Evolutionary conservation across 1,140 invertebrate genomes (phyloP).

Genomic region (Fopius arisanus): DNA sequence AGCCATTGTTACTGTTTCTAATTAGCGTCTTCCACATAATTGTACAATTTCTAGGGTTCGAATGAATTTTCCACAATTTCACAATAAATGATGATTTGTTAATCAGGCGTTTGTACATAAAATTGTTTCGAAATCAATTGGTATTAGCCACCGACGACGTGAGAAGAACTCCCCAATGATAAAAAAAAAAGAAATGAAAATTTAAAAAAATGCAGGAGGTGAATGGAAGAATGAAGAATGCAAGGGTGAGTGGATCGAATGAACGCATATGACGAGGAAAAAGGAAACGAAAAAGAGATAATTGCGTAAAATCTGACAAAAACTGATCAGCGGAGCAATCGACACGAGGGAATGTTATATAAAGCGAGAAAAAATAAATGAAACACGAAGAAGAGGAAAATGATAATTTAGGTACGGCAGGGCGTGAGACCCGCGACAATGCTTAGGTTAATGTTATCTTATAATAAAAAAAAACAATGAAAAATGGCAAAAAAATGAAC

Average conservation of each 20-base stretch:
- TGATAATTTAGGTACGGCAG: constrained; percentile 64
- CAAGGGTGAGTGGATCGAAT: not conserved
- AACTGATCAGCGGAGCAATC: constrained; percentile 53
- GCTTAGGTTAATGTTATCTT: constrained; percentile 67
- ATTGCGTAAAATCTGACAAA: constrained; percentile 34
- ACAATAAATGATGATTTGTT: not conserved
- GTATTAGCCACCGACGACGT: not conserved
- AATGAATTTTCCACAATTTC: not conserved
- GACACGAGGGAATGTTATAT: constrained; percentile 63
- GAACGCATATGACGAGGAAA: constrained; percentile 18
- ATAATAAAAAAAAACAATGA: constrained; percentile 53
- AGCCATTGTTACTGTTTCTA: constrained; percentile 14
- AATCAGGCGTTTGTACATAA: not conserved
- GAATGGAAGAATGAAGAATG: not conserved
- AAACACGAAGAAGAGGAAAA: not conserved
- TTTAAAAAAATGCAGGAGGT: not conserved
- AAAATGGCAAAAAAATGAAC: constrained; percentile 51
- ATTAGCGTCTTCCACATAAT: constrained; percentile 47
- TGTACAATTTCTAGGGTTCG: constrained; percentile 24
- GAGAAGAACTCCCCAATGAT: not conserved
- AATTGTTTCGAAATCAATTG: not conserved
- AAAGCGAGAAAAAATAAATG: constrained; percentile 39
- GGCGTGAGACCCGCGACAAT: constrained; percentile 58
- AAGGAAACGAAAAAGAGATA: constrained; percentile 21
- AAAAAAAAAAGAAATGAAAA: not conserved